phyloP scores from a whole-genome alignment of 35 echinoderm and acorn worm genomes.

The Heliocidaris tuberculata region DNA sequence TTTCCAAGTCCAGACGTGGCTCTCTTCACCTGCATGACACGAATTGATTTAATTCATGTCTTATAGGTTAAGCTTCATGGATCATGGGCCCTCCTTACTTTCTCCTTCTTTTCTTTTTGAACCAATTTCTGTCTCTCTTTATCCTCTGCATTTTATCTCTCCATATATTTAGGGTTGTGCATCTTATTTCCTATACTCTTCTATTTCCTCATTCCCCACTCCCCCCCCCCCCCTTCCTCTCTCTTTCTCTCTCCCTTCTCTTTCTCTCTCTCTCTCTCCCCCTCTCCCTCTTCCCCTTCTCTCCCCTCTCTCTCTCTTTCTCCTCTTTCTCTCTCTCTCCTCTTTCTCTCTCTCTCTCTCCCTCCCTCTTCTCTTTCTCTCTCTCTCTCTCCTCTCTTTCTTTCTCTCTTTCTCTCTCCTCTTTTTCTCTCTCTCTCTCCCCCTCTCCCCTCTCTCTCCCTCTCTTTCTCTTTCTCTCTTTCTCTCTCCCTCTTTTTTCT shows the following conservation, averaged over 20 bases:
- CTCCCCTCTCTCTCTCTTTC: no score
- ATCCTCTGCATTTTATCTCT: no score
- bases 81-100: background rate
- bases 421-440: background rate
- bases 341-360: no score
- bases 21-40: background rate
- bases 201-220: no score
- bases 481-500: background rate
- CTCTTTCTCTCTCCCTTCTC: no score
- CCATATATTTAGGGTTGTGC: no score
- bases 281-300: no score
- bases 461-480: background rate
- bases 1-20: background rate
- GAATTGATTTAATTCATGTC: background rate
- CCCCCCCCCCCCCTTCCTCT: no score
- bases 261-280: no score
- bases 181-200: no score
- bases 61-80: background rate
- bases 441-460: background rate
- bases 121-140: background rate
- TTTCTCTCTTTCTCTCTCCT: background rate
- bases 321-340: no score
- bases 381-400: background rate
- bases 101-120: background rate
- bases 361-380: no score